Evolutionary conservation across 2,888 invertebrate species (phyloP).

Genomic region (Apoderus coryli): DNA sequence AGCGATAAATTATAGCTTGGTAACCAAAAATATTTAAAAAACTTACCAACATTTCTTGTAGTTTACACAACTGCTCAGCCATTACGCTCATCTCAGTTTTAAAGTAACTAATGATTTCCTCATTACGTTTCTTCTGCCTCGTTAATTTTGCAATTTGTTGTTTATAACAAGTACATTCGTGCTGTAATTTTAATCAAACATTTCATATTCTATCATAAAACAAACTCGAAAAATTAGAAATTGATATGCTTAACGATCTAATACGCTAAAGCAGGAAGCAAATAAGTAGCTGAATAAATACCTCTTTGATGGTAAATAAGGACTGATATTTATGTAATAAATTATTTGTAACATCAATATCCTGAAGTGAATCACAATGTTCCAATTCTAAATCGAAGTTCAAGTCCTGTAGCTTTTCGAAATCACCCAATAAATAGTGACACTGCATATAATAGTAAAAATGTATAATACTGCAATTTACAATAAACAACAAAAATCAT

Average conservation of each 20-base stretch:
- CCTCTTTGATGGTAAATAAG: constrained; percentile 24
- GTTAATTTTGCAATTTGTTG: constrained; percentile 19
- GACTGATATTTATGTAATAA: constrained; percentile 27
- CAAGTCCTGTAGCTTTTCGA: constrained; percentile 23
- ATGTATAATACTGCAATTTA: no score
- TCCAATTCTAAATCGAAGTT: constrained; percentile 29
- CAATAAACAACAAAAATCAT: no score
- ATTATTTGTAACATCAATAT: constrained; percentile 26
- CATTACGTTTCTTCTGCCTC: constrained; percentile 24
- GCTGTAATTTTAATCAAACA: constrained; percentile 14
- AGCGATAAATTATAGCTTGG: no score
- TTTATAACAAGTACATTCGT: constrained; percentile 15
- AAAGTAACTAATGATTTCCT: constrained; percentile 24
- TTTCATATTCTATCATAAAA: no score
- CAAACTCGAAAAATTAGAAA: constrained; percentile 4
- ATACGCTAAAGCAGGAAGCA: not conserved
- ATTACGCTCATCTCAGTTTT: constrained; percentile 25
- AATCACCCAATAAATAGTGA: no score
- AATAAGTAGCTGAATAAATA: constrained; percentile 15
- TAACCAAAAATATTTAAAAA: no score
- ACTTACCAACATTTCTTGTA: constrained; percentile 26
- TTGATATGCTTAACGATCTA: constrained; percentile 1
- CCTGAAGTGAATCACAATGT: constrained; percentile 27
- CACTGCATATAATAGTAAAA: no score
- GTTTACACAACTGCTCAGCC: constrained; percentile 24